Conservation (phyloP, 2,797 vertebrate genomes). For the Microctenopoma steveboyesi region DNA sequence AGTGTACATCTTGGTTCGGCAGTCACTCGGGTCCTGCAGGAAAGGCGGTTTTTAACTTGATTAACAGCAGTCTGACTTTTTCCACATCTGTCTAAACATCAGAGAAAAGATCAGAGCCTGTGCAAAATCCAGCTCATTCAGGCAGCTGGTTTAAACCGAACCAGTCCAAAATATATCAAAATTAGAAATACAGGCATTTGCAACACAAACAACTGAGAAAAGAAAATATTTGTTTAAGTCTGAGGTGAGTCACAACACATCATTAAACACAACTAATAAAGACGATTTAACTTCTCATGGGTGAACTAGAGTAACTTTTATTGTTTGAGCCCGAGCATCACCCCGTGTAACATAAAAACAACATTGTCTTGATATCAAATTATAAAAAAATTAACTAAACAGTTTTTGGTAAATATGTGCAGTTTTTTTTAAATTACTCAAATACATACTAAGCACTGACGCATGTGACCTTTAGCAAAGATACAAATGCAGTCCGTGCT, state of each 20-base stretch:
- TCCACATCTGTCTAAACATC: background rate
- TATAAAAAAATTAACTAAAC: background rate
- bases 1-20: conserved; percentile 10
- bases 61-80: background rate
- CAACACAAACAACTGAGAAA: background rate
- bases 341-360: background rate
- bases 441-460: conserved; percentile 1
- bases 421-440: background rate
- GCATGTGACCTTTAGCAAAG: conserved; percentile 4
- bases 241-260: background rate
- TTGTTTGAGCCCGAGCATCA: background rate
- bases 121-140: conserved; percentile 9
- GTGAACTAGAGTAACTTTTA: background rate
- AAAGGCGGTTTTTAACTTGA: background rate
- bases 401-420: conserved; percentile 6
- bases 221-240: too few relatives aligned
- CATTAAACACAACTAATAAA: too few relatives aligned
- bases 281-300: too few relatives aligned
- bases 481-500: conserved; percentile 12
- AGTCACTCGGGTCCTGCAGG: conserved; percentile 19
- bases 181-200: background rate
- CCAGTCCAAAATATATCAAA: background rate
- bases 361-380: background rate
- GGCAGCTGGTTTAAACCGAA: conserved; percentile 2
- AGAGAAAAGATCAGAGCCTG: background rate